Conservation (phyloP, 2,113 vertebrate species). For the Dromiciops gliroides region DNA sequence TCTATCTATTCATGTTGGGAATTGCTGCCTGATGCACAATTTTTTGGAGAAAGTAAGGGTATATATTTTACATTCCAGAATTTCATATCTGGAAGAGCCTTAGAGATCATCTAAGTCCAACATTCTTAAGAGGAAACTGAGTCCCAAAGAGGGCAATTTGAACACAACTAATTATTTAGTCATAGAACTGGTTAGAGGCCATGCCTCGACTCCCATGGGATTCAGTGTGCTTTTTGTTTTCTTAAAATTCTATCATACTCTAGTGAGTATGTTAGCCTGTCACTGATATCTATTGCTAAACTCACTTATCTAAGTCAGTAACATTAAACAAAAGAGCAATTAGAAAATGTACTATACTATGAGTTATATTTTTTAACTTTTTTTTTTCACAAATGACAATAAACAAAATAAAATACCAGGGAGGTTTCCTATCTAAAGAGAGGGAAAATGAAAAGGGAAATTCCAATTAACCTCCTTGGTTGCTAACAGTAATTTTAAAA, state of each 20-base stretch:
- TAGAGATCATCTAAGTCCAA: not conserved
- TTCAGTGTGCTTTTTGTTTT: not conserved
- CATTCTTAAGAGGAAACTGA: not conserved
- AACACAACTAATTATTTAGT: not conserved
- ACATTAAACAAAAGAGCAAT: rapidly evolving
- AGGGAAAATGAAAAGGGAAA: not conserved
- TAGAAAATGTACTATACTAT: rapidly evolving
- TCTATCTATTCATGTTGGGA: not conserved
- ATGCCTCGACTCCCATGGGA: not conserved
- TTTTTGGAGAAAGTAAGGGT: not conserved
- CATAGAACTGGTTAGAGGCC: not conserved
- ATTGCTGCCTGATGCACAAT: not conserved
- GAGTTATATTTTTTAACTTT: not conserved
- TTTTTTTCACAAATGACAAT: not conserved
- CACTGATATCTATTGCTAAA: not conserved
- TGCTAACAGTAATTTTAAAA: not conserved
- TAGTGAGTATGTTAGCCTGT: not conserved
- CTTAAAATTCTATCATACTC: not conserved
- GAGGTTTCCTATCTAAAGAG: not conserved
- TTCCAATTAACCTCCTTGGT: not conserved
- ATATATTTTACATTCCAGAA: not conserved
- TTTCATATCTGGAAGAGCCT: not conserved
- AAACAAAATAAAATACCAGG: not conserved
- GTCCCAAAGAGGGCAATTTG: not conserved
- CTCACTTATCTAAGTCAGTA: not conserved